phyloP scores from a whole-genome alignment of 2,113 vertebrate genomes.

The Paramisgurnus dabryanus region DNA sequence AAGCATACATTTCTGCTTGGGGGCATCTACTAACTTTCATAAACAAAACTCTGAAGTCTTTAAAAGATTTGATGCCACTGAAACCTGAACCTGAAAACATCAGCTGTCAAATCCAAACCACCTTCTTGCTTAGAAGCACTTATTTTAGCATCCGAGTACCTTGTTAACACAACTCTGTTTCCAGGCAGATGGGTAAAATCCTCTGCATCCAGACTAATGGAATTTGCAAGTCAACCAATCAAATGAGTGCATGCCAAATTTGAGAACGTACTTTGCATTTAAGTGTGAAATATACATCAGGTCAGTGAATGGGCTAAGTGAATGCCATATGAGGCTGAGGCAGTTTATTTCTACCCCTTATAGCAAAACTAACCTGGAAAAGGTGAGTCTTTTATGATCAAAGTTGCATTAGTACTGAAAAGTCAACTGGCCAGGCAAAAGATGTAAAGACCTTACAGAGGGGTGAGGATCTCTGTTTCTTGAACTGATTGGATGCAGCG shows the following conservation, averaged over 20 bases:
- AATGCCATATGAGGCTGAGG: background rate
- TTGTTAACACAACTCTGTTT: background rate
- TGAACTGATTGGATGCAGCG: constrained; percentile 18
- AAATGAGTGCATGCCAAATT: background rate
- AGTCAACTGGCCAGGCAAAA: constrained; percentile 16
- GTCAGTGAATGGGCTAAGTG: background rate
- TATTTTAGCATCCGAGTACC: no score
- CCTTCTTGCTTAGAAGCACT: no score
- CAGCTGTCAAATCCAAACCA: no score
- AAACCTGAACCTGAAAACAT: no score
- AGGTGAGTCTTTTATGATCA: background rate
- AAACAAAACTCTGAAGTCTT: no score
- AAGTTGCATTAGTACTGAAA: constrained; percentile 1
- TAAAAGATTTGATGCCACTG: no score
- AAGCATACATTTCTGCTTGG: no score
- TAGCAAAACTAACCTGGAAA: background rate
- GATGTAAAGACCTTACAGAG: constrained; percentile 4
- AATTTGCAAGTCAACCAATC: background rate
- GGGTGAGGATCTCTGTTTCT: constrained; percentile 5
- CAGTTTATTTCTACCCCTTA: background rate
- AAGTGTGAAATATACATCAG: background rate
- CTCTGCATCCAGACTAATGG: background rate
- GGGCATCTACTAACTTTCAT: no score
- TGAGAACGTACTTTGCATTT: background rate
- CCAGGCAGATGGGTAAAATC: background rate